Percentiles rank a stretch among this genome's conserved stretches.
Conservation (phyloP, 2,888 invertebrate genomes). For the Congeria kusceri region DNA sequence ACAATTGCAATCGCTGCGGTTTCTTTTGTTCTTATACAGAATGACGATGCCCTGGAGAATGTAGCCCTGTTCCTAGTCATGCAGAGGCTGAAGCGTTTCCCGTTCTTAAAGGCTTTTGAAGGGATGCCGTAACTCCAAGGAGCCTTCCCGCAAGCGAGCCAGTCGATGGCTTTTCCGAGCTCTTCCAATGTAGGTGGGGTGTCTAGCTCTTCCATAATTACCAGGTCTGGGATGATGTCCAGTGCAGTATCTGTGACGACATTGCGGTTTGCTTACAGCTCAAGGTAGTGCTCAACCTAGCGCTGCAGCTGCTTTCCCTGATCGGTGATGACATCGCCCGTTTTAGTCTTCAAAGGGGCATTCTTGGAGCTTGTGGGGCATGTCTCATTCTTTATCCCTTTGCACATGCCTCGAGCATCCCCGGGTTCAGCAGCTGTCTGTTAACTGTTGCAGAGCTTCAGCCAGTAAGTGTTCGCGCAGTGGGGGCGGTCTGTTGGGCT, state of each 20-base stretch:
- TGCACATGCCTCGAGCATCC: background rate
- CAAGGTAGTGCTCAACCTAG: constrained; percentile 28
- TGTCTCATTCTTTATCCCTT: background rate
- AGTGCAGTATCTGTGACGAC: background rate
- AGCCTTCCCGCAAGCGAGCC: constrained; percentile 6
- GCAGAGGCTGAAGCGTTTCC: constrained; percentile 19
- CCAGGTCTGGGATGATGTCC: constrained; percentile 11
- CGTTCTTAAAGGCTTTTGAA: constrained; percentile 15
- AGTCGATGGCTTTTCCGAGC: constrained; percentile 10
- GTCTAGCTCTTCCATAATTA: constrained; percentile 13
- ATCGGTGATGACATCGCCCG: too few relatives aligned
- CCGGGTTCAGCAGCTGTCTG: background rate
- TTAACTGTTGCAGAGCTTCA: background rate
- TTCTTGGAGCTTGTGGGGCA: background rate
- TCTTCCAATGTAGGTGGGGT: background rate
- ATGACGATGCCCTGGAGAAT: too few relatives aligned
- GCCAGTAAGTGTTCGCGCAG: background rate
- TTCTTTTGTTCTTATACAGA: too few relatives aligned
- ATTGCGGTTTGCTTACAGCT: constrained; percentile 1
- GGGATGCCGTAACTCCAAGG: constrained; percentile 19
- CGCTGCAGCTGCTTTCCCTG: constrained; percentile 2
- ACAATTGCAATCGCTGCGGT: too few relatives aligned
- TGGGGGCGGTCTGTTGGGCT: background rate
- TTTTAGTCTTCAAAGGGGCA: too few relatives aligned
- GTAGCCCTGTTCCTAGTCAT: too few relatives aligned